These are phyloP conservation scores for Toxostoma redivivum DNA, from an alignment of 2,113 vertebrate species.

Conservation along the genomic window DNA sequence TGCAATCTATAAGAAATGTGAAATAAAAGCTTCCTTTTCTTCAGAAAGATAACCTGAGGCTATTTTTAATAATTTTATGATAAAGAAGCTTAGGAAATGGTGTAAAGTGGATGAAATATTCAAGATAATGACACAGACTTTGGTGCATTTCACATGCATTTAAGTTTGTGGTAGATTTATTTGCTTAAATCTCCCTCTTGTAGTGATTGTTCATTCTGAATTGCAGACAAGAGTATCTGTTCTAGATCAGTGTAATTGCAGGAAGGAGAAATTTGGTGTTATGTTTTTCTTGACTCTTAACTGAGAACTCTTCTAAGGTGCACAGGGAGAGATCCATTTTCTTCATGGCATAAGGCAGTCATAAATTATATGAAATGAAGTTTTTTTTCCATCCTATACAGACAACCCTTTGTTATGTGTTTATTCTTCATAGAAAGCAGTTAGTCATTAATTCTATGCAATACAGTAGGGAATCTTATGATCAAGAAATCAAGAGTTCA, in stretches of 20 bases:
- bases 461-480: background rate
- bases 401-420: background rate
- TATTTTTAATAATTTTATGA: too few species aligned
- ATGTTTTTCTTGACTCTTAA: background rate
- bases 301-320: background rate
- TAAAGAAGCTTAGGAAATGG: background rate
- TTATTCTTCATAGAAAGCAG: background rate
- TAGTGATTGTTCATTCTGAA: background rate
- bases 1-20: background rate
- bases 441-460: background rate
- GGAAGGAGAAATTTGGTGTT: background rate
- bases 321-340: background rate
- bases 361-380: background rate
- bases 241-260: conserved; percentile 5
- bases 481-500: conserved; percentile 12
- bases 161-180: background rate
- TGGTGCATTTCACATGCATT: background rate
- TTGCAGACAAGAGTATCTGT: background rate
- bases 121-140: background rate
- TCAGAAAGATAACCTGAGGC: background rate
- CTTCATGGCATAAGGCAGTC: background rate
- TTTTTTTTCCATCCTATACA: background rate
- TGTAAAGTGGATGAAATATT: background rate
- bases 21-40: background rate
- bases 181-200: background rate